Evolutionary conservation across 2,888 invertebrate genomes (phyloP), one percentile per base, ranked within the genome.

Genomic region (Tinea trinotella): DNA sequence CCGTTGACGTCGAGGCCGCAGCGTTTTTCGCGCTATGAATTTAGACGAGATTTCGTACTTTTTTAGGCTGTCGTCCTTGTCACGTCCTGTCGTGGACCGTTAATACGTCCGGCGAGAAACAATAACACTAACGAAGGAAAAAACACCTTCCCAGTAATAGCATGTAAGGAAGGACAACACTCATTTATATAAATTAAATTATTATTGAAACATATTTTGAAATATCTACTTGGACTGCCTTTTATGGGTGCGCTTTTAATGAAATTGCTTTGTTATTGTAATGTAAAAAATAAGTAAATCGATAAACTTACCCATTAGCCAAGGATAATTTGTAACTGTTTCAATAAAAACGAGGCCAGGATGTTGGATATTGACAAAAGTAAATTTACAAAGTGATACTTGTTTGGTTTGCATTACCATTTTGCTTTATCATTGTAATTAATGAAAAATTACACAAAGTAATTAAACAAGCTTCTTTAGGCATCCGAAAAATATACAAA

Each of bases 1-100:
- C 13, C 30, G 30, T 30, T 40, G 40, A 40, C 40, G 5, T 40
- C 40, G 12, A 12, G 40, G 40, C 40, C 50, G 2, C 7, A n/a
- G 48, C 19, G 17, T 15, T 40, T 13, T 40, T 17, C 46, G 46
- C 46, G 52, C 10, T 52, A 52, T 53, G 36, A 53, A 53, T 52
- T 35, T 35, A 35, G 50, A 52, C 52, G 30, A 52, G 30, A 24
- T 50, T 40, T 50, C 35, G 52, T 7, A 17, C 35, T 52, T 52
- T 52, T 52, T 52, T 30, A 13, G 52, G 15, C 17, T n/a, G 34
- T 24, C 52, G 34, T 12, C 52, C 52, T 52, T 52, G 52, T 52
- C 35, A 52, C 52, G 52, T 52, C 52, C 52, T 52, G 35, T 52
- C 52, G 40, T 15, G 40, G 15, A 40, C 40, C 40, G 40, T 40